These are phyloP conservation scores for Drosophila nr. medialis DNA, from an alignment of 2,888 invertebrate species.

Conservation along the genomic window DNA sequence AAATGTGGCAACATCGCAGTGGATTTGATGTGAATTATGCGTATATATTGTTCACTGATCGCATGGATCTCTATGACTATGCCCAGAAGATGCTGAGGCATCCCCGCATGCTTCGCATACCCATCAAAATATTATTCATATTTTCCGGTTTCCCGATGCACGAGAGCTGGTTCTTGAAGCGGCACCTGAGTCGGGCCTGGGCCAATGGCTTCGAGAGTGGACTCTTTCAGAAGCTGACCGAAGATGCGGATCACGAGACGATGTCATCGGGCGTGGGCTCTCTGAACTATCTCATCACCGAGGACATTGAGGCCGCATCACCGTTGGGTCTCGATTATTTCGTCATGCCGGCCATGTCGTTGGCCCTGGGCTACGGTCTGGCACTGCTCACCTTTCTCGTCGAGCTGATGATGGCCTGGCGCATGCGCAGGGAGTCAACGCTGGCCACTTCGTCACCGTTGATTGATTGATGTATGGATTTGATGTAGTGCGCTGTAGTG, in stretches of 20 bases:
- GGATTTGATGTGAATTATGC: constrained; percentile 60
- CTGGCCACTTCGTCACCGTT: constrained; percentile 32
- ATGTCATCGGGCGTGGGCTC: constrained; percentile 64
- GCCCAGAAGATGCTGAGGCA: constrained; percentile 61
- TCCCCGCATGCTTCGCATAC: constrained; percentile 60
- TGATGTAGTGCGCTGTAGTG: constrained; percentile 36
- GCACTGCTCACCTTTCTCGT: constrained; percentile 64
- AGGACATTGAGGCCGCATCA: constrained; percentile 50
- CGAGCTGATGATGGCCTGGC: constrained; percentile 67
- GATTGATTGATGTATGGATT: constrained; percentile 62
- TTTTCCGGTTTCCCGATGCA: constrained; percentile 67
- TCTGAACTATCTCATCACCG: constrained; percentile 58
- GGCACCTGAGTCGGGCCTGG: constrained; percentile 58
- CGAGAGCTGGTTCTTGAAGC: constrained; percentile 60
- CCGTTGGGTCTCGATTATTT: constrained; percentile 71
- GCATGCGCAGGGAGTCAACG: constrained; percentile 28
- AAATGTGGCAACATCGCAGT: constrained; percentile 46
- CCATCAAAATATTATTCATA: constrained; percentile 65
- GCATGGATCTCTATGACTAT: constrained; percentile 60
- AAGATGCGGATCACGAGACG: constrained; percentile 64
- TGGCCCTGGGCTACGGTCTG: constrained; percentile 61
- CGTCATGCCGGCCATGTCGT: constrained; percentile 75
- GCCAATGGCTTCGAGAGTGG: constrained; percentile 63
- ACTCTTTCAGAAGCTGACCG: constrained; percentile 46
- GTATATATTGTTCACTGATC: constrained; percentile 69